Conservation (phyloP, 2,113 vertebrate species). For the Anser brachyrhynchus region DNA sequence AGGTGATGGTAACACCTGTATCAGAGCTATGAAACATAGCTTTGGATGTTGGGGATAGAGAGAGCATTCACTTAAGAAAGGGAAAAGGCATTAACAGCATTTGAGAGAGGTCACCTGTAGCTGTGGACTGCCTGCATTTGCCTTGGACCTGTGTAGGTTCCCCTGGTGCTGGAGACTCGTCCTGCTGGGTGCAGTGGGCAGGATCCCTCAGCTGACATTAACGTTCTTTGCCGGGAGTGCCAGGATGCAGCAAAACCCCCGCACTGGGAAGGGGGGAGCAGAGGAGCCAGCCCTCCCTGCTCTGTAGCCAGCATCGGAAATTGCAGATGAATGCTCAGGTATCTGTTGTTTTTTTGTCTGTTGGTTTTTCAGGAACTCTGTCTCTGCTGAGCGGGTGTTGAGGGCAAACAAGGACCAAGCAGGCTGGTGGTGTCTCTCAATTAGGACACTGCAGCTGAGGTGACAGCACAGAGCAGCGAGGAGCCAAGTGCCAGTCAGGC, state of each 20-base stretch:
- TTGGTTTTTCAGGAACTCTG: neutral
- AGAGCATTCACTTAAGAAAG: neutral
- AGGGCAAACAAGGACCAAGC: neutral
- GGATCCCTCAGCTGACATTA: neutral
- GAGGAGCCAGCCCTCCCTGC: neutral
- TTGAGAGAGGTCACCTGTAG: neutral
- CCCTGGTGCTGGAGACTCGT: accelerated
- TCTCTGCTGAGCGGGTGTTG: neutral
- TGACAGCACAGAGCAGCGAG: neutral
- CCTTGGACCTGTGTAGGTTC: neutral
- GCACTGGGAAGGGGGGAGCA: neutral
- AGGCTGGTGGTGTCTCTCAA: accelerated
- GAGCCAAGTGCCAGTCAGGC: neutral
- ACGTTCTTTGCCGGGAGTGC: neutral
- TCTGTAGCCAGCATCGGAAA: neutral
- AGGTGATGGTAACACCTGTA: accelerated
- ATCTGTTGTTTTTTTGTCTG: neutral
- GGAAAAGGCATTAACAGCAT: neutral
- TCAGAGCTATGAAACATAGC: neutral
- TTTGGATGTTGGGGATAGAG: neutral
- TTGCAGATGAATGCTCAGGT: no score
- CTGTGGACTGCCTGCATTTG: neutral
- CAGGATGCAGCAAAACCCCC: neutral
- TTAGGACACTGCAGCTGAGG: neutral
- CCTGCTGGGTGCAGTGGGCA: neutral